These are phyloP conservation scores for Hypselothyrea guttata DNA, from an alignment of 2,888 invertebrate genomes.

Conservation along the genomic window DNA sequence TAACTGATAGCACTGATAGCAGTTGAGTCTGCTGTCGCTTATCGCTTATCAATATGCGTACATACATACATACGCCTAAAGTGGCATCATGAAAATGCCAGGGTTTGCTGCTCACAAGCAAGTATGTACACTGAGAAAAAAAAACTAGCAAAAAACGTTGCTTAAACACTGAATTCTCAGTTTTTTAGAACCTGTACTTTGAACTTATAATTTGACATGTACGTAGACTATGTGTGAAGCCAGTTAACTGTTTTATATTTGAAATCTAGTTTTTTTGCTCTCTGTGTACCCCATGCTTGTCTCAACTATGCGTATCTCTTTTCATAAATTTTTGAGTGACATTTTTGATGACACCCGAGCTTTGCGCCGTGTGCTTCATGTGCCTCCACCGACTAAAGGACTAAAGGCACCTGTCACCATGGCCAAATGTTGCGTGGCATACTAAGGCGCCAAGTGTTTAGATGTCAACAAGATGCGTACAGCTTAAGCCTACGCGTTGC, in stretches of 20 bases:
- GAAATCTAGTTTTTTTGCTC: not conserved
- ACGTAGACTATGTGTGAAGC: too few species aligned
- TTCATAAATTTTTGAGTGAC: constrained; percentile 80
- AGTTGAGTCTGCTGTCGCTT: not conserved
- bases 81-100: constrained; percentile 62
- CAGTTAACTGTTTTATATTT: not conserved
- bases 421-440: constrained; percentile 75
- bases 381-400: constrained; percentile 28
- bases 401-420: constrained; percentile 77
- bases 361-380: constrained; percentile 53
- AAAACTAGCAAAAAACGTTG: too few species aligned
- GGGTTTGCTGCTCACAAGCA: constrained; percentile 26
- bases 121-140: not conserved
- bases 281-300: not conserved
- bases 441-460: constrained; percentile 75
- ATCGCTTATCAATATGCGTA: constrained; percentile 70
- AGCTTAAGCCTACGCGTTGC: constrained; percentile 6
- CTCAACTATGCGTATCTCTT: constrained; percentile 63
- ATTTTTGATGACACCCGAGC: constrained; percentile 78
- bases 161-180: too few species aligned
- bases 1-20: constrained; percentile 58
- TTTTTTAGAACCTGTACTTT: too few species aligned
- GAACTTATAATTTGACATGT: too few species aligned
- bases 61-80: constrained; percentile 62
- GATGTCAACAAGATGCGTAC: constrained; percentile 60